Conservation (phyloP, 1,140 invertebrate genomes). For the Acromyrmex charruanus region DNA sequence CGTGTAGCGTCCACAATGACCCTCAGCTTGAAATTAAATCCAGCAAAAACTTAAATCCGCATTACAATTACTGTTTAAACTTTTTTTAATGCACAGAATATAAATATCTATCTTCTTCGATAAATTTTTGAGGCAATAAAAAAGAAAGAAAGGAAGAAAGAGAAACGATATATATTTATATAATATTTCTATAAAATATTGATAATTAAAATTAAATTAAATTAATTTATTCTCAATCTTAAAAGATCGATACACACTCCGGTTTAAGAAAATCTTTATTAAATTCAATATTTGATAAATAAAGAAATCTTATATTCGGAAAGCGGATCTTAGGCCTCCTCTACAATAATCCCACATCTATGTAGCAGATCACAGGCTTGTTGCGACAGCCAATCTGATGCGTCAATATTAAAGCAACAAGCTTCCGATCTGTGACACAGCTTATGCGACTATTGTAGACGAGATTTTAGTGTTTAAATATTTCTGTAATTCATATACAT, state of each 20-base stretch:
- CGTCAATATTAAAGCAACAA: too few species aligned
- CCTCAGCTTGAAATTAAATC: neutral
- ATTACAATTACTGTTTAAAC: slow-evolving; percentile 54
- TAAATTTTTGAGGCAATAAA: slow-evolving; percentile 28
- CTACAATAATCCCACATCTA: too few species aligned
- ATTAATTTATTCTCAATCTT: neutral
- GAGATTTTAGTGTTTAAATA: too few species aligned
- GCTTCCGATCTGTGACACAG: too few species aligned
- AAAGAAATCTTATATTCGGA: too few species aligned
- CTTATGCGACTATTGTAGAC: too few species aligned
- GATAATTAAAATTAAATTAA: slow-evolving; percentile 19
- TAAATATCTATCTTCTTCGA: slow-evolving; percentile 9
- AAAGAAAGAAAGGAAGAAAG: neutral
- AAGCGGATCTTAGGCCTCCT: too few species aligned
- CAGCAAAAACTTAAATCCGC: slow-evolving; percentile 26
- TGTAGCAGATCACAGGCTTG: too few species aligned
- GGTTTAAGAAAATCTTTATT: neutral
- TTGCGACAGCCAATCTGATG: too few species aligned
- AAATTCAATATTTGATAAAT: neutral
- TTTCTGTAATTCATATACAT: too few species aligned
- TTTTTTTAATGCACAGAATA: slow-evolving; percentile 43
- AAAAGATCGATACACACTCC: neutral
- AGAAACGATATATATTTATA: neutral
- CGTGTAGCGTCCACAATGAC: neutral
- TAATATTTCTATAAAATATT: slow-evolving; percentile 53